Conservation (phyloP, 2,888 invertebrate species). For the Empis stercorea region DNA sequence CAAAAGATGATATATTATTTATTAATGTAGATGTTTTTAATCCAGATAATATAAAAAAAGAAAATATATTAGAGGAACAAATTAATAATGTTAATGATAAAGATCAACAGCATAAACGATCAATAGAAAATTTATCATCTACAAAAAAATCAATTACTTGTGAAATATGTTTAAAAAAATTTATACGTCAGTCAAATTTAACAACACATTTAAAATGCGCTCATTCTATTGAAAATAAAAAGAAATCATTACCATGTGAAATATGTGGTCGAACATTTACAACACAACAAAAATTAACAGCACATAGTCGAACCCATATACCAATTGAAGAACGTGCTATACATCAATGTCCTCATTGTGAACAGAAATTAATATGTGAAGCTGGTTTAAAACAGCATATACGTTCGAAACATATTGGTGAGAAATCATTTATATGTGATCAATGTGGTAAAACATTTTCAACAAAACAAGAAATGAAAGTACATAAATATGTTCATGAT, state of each 20-base stretch:
- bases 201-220: too few relatives aligned
- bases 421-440: conserved; percentile 28
- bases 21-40: too few relatives aligned
- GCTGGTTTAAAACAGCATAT: conserved; percentile 6
- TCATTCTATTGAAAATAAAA: too few relatives aligned
- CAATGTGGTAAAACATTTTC: conserved; percentile 29
- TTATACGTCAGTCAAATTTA: too few relatives aligned
- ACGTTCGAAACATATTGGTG: conserved; percentile 13
- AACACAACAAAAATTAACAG: conserved; percentile 8
- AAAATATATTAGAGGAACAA: too few relatives aligned
- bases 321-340: conserved; percentile 9
- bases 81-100: too few relatives aligned
- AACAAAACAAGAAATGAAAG: conserved; percentile 30
- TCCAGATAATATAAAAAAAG: too few relatives aligned
- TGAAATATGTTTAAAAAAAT: too few relatives aligned
- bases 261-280: background rate
- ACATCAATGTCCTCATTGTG: conserved; percentile 11
- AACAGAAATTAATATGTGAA: conserved; percentile 2
- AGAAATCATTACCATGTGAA: background rate
- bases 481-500: conserved; percentile 30
- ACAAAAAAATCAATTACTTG: too few relatives aligned
- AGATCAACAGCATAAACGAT: too few relatives aligned
- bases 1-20: too few relatives aligned
- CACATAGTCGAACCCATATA: conserved; percentile 8
- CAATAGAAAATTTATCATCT: too few relatives aligned